Base-by-base conservation (phyloP, 2,888 invertebrate genomes). In the Erebia aethiops region DNA sequence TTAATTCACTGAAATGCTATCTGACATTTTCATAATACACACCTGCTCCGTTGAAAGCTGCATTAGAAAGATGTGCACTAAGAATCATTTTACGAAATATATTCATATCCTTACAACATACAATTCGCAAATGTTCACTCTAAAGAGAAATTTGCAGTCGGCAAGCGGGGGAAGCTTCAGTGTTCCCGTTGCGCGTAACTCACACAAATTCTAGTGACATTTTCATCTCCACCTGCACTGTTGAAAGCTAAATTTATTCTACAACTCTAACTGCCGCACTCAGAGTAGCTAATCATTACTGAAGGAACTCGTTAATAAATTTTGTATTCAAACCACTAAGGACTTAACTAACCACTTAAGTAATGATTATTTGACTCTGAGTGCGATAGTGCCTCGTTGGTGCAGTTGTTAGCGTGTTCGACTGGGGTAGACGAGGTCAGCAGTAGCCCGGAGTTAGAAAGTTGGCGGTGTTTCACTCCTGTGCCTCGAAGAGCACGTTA, bases 191-290 rank as follows among this genome's bases (percentile, higher is more conserved):
- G 67, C 67, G 58, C 71, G 72, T 72, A 63, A 67, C 72, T 64
- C 60, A 41, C 60, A 67, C 51, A 58, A 72, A 70, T 67, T 72
- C 63, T 64, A 57, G 58, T 58, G 70, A 70, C 67, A 63, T 49
- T 70, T 67, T 72, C 67, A 67, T 70, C 67, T 70, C 54, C 60
- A 70, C 67, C 58, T 64, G 72, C 58, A 51, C 52, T 56, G 70
- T 51, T 64, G 52, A 70, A 60, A 70, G 56, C 63, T 67, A 64
- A 72, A 69, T 72, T 71, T 62, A 49, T 62, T 26, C 21, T 43
- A 43, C 2, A 65, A 11, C 56, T 62, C 18, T 16, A 18, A n/a
- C 43, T 43, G 18, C 35, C 7, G 5, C 35, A 35, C 35, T 7
- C 35, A 7, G 35, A 35, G 35, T 35, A 5, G 35, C 35, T 35